A percentile compares a stretch with the other conserved stretches of the same genome.
phyloP scores from a whole-genome alignment of 2,888 invertebrate species.

The Steinernema scapterisci region DNA sequence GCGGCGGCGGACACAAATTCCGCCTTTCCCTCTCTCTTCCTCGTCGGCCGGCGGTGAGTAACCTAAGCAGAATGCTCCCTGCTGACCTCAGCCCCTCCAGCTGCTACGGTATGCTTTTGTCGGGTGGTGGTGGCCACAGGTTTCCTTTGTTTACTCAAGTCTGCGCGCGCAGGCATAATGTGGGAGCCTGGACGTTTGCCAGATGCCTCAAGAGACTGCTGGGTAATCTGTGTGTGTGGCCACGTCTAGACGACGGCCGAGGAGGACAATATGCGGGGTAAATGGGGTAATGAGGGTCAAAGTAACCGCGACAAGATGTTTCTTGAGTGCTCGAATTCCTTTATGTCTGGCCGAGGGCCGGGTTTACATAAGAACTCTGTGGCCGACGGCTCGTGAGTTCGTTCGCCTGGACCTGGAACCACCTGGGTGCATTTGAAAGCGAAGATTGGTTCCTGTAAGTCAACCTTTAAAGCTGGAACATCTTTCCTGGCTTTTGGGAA shows the following conservation, averaged over 20 bases:
- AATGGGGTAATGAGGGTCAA: constrained; percentile 20
- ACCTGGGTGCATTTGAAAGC: too few relatives aligned
- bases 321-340: too few relatives aligned
- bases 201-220: constrained; percentile 22
- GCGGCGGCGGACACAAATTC: too few relatives aligned
- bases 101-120: constrained; percentile 22
- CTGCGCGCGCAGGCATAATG: constrained; percentile 26
- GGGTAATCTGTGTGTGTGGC: background rate
- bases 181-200: constrained; percentile 21
- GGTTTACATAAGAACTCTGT: too few relatives aligned
- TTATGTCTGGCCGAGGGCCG: too few relatives aligned
- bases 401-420: too few relatives aligned
- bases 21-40: background rate
- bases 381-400: too few relatives aligned
- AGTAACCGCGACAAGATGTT: background rate
- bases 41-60: background rate
- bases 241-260: background rate
- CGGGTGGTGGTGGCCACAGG: background rate
- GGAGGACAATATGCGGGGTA: background rate
- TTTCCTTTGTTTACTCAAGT: constrained; percentile 26
- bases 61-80: constrained; percentile 5
- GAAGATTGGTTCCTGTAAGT: too few relatives aligned
- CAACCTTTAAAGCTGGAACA: too few relatives aligned
- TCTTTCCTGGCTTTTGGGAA: too few relatives aligned
- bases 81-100: constrained; percentile 10